Evolutionary conservation across 2,888 invertebrate species (phyloP).

Genomic region (Rotaria sp.): DNA sequence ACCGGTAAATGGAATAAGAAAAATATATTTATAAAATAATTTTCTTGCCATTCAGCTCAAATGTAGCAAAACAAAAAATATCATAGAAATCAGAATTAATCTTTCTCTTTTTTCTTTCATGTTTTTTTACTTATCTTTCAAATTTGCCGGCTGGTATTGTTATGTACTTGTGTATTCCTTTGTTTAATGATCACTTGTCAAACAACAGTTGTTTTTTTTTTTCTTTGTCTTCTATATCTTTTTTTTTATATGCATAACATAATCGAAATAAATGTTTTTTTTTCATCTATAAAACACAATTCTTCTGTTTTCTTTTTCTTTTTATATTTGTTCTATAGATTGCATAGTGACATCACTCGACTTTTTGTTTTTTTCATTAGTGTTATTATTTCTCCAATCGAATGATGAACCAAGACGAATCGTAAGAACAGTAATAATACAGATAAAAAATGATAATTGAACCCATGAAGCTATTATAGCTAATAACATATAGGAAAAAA

Average conservation of each 20-base stretch:
- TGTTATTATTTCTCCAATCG: not conserved
- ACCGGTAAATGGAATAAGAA: not conserved
- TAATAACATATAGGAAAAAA: not conserved
- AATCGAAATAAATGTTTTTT: slow-evolving; percentile 16
- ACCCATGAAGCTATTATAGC: not conserved
- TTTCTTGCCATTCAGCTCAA: not conserved
- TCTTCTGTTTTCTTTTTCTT: not conserved
- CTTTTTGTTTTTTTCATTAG: not conserved
- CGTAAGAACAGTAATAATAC: not conserved
- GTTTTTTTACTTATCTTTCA: not conserved
- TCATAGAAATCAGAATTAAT: not conserved
- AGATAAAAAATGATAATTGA: slow-evolving; percentile 5
- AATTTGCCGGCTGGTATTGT: not conserved
- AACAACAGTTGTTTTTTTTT: not conserved
- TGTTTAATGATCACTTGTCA: not conserved
- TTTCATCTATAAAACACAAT: not conserved
- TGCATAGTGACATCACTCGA: not conserved
- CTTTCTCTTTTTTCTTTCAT: not conserved
- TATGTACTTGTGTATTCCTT: not conserved
- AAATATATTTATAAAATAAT: not conserved
- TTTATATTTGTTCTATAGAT: not conserved
- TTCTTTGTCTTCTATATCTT: not conserved
- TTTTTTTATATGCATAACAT: not conserved
- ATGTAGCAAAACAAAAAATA: not conserved
- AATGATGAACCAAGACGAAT: slow-evolving; percentile 11